Base-by-base conservation (phyloP, 2,797 vertebrate genomes). In the Acrocephalus scirpaceus region DNA sequence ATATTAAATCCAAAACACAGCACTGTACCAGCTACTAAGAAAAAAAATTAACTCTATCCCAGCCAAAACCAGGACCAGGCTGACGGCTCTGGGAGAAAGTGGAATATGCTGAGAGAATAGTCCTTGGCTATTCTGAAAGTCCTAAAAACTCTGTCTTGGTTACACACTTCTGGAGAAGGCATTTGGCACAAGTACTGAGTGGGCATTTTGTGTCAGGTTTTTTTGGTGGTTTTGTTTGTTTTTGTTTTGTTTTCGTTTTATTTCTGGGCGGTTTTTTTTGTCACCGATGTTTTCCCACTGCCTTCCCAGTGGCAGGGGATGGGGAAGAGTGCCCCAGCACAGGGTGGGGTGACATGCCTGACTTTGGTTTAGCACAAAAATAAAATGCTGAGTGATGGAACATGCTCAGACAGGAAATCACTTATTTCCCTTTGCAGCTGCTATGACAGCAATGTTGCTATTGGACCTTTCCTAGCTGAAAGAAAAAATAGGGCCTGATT, bases 331-430 rank as follows among this genome's bases (percentile, higher is more conserved):
- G 48, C 13, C 64, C 21, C 60, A 30, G 69, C 47, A 53, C 25
- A 42, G 81, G 47, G 48, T 67, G 77, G 47, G 30, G 67, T 66
- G 80, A 50, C 10, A 8, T 14, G 29, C 26, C 54, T 86, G 64
- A 25, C 29, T 94, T 76, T 81, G 84, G 67, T 86, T 77, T 77
- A 71, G 48, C 42, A 71, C 60, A 81, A 66, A 96, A 95, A 80
- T 85, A 93, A 91, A 89, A 82, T 32, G 40, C 60, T 16, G 77
- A 83, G 53, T 4, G 10, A 42, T 58, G 72, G 47, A 86, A 89
- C 79, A 61, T 0, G 0, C 57, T 77, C n/a, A 78, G 81, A 85
- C 77, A 95, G 92, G 88, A 96, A 94, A 92, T 61, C 62, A 64
- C 42, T 73, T 73, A 30, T 87, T 95, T 96, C 70, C 71, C 61